These are phyloP conservation scores for Eurypyga helias DNA, from an alignment of 2,113 vertebrate species.

Conservation along the genomic window DNA sequence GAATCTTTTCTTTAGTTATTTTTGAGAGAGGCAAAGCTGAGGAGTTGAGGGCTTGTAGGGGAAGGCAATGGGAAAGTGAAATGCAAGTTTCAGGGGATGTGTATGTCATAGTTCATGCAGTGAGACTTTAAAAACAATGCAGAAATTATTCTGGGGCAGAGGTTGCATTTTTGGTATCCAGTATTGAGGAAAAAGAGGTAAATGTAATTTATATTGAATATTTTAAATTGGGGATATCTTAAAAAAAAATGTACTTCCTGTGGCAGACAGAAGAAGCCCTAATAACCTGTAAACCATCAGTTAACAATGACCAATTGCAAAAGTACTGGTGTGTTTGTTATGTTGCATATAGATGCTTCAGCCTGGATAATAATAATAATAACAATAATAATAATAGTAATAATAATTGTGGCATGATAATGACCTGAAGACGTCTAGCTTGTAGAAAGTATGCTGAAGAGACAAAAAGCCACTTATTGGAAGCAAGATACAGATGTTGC, in stretches of 20 bases:
- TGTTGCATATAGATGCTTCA: not conserved
- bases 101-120: not conserved
- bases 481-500: not conserved
- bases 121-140: not conserved
- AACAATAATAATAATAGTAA: not conserved
- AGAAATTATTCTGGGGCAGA: not conserved
- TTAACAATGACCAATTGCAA: not conserved
- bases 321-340: not conserved
- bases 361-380: not conserved
- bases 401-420: not conserved
- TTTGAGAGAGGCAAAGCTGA: not conserved
- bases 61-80: not conserved
- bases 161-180: not conserved
- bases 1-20: not conserved
- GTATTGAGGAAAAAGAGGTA: rapidly evolving
- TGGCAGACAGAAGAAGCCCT: not conserved
- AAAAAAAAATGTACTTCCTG: not conserved
- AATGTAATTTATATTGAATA: not conserved
- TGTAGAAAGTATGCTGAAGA: not conserved
- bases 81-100: not conserved
- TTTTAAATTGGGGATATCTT: not conserved
- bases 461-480: not conserved
- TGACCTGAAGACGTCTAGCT: not conserved
- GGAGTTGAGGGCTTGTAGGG: not conserved
- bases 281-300: not conserved